Base-by-base conservation (phyloP, 2,888 invertebrate genomes). In the Baccha elongata region DNA sequence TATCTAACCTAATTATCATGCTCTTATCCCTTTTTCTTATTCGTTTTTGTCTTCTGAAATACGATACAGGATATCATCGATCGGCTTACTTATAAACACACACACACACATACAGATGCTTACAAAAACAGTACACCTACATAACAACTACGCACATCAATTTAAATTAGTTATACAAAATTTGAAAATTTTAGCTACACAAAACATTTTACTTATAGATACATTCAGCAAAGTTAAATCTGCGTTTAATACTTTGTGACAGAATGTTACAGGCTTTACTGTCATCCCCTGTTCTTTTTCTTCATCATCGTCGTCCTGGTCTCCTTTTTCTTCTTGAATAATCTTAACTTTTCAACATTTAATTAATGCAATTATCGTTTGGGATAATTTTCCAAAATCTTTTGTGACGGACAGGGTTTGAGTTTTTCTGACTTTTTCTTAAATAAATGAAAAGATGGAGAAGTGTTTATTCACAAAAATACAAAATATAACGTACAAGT, bases 261-360 rank as follows among this genome's bases (percentile, higher is more conserved):
- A 80, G 55, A 69, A 74, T 80, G 74, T 75, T 69, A 80, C 74
- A 42, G 48, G 64, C 42, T 71, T 46, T 46, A n/a, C 46, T 60
- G 37, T 37, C 19, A 35, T 23, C 13, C n/a, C 46, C 13, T 48
- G 21, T 23, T 48, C 48, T 29, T 15, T 21, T 17, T 13, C 13
- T 15, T 15, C 2, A 32, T 52, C 17, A 5, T 5, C n/a, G 0
- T n/a, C 11, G 11, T n/a, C 6, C 21, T 46, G 7, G 1, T n/a
- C 21, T 58, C 58, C 58, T 58, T 40, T 58, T 40, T 58, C 58
- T 40, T 58, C 37, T 29, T 19, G 48, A 64, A 74, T 75, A 80
- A 80, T 80, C 80, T 69, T 53, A 80, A 80, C 80, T 80, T 80
- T 80, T 80, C 80, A 80, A 69, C 80, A 65, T 80, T 74, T 80